phyloP scores from a whole-genome alignment of 1,140 invertebrate genomes.

The Dendroctonus valens region DNA sequence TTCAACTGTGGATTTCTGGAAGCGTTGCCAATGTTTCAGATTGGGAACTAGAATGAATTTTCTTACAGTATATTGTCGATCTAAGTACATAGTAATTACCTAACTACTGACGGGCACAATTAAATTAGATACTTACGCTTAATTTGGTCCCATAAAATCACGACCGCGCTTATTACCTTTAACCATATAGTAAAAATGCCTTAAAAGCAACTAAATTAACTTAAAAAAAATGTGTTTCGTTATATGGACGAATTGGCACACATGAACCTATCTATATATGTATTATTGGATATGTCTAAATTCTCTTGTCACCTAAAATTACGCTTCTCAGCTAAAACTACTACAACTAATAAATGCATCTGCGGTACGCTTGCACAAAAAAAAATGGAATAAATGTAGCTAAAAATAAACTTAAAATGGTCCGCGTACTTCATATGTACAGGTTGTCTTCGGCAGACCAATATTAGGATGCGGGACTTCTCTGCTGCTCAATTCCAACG shows the following conservation, averaged over 20 bases:
- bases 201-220: constrained; percentile 8
- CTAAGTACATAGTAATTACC: no score
- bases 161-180: no score
- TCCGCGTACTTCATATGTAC: constrained; percentile 24
- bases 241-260: no score
- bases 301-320: constrained; percentile 13
- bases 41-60: no score
- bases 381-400: neutral
- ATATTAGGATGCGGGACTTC: constrained; percentile 29
- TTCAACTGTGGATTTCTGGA: no score
- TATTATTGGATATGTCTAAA: constrained; percentile 19
- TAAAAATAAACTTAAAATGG: constrained; percentile 18
- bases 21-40: no score
- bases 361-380: neutral
- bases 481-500: constrained; percentile 21
- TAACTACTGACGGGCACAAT: no score
- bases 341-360: constrained; percentile 12
- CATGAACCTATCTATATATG: no score
- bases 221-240: neutral
- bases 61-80: no score
- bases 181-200: neutral
- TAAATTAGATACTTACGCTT: no score
- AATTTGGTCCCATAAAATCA: no score
- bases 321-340: neutral
- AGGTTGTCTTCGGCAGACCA: constrained; percentile 21